phyloP scores from a whole-genome alignment of 2,113 vertebrate genomes.

The Prunella himalayana region DNA sequence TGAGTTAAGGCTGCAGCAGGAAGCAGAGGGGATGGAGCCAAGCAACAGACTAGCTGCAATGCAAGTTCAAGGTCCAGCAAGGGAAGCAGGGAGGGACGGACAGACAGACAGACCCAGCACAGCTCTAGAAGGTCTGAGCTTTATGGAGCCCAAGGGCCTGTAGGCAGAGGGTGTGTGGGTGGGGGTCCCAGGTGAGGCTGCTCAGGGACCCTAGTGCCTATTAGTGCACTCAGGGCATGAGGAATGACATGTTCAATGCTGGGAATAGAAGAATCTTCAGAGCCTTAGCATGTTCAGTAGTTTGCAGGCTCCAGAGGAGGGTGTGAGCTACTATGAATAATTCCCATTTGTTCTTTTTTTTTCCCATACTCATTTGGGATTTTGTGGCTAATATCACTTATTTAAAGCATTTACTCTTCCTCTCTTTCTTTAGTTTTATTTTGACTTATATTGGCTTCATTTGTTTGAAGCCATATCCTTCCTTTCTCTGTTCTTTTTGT shows the following conservation, averaged over 20 bases:
- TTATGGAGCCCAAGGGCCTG: not conserved
- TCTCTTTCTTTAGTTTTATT: slow-evolving; percentile 52
- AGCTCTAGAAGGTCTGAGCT: not conserved
- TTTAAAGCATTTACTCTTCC: slow-evolving; percentile 55
- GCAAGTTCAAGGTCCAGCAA: not conserved
- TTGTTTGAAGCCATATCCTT: slow-evolving; percentile 58
- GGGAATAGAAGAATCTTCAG: not conserved
- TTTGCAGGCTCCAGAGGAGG: not conserved
- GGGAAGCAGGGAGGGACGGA: not conserved
- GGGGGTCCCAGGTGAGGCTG: not conserved
- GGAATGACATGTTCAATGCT: not conserved
- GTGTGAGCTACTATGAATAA: not conserved
- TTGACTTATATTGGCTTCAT: slow-evolving; percentile 32
- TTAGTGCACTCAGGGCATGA: not conserved
- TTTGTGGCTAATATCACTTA: slow-evolving; percentile 23
- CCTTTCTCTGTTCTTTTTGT: slow-evolving; percentile 56
- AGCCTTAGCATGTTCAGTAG: not conserved
- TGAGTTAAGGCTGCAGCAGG: not conserved
- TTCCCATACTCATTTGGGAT: not conserved
- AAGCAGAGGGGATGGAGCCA: not conserved
- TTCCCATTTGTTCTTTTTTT: not conserved
- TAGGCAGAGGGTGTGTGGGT: not conserved
- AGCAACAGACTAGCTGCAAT: not conserved
- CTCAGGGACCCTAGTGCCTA: accelerated
- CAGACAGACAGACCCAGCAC: accelerated